These are phyloP conservation scores for Tapirus terrestris DNA, from an alignment of 2,113 vertebrate genomes.

Conservation along the genomic window DNA sequence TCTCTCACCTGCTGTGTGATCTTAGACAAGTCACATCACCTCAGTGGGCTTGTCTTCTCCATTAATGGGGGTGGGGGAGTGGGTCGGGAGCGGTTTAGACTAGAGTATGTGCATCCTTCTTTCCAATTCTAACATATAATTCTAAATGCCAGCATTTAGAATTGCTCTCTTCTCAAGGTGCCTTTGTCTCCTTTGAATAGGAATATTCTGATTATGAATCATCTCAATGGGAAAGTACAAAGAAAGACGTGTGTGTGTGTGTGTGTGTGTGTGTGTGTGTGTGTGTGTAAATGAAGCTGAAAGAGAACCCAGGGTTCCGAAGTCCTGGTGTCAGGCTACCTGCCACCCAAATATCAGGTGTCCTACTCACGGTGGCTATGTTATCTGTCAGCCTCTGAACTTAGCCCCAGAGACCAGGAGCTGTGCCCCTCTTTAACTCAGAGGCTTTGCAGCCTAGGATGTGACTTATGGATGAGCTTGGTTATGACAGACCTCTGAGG, in stretches of 20 bases:
- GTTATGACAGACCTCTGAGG: background rate
- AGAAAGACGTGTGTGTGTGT: background rate
- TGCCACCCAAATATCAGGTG: slow-evolving; percentile 54
- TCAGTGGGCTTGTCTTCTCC: background rate
- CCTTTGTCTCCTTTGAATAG: background rate
- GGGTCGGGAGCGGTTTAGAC: background rate
- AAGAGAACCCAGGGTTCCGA: slow-evolving; percentile 46
- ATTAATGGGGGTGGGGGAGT: background rate
- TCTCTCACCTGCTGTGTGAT: background rate
- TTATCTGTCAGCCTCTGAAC: slow-evolving; percentile 7
- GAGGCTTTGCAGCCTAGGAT: background rate
- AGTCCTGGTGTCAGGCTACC: slow-evolving; percentile 65
- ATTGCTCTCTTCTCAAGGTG: background rate
- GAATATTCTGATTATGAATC: slow-evolving; percentile 11
- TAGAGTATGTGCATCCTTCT: background rate
- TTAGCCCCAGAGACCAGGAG: background rate
- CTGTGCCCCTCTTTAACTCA: background rate
- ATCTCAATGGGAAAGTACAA: background rate
- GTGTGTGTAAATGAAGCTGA: slow-evolving; percentile 49
- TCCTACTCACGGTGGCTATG: background rate
- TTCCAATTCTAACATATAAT: background rate
- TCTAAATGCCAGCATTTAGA: background rate
- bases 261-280: background rate
- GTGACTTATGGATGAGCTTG: background rate
- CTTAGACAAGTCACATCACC: background rate